A percentile compares a stretch with the other conserved stretches of the same genome.
phyloP scores from a whole-genome alignment of 1,140 invertebrate species.

The Choristoneura fumiferana region DNA sequence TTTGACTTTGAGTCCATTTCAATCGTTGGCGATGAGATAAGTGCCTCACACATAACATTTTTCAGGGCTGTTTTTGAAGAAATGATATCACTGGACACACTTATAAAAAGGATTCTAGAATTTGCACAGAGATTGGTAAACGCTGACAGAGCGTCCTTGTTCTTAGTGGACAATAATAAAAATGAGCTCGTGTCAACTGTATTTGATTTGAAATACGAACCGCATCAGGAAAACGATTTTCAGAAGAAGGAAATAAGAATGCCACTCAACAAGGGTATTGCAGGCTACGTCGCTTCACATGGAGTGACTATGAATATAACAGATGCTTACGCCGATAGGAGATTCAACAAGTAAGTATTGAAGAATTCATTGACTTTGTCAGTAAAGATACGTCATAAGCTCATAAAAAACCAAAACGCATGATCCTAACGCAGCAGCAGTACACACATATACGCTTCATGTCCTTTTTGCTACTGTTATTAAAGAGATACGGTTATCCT shows the following conservation, averaged over 20 bases:
- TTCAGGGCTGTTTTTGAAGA: conserved; percentile 87
- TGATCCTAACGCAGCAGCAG: too few relatives aligned
- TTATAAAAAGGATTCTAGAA: conserved; percentile 91
- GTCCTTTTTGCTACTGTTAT: too few relatives aligned
- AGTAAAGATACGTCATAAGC: too few relatives aligned
- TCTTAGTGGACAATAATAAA: conserved; percentile 85
- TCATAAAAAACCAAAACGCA: too few relatives aligned
- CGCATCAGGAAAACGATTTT: conserved; percentile 43
- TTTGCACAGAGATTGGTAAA: conserved; percentile 89
- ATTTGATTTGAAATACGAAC: conserved; percentile 83
- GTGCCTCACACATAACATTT: too few relatives aligned
- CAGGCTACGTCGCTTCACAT: conserved; percentile 85
- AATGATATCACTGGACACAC: conserved; percentile 89
- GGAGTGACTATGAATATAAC: conserved; percentile 88
- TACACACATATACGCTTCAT: too few relatives aligned
- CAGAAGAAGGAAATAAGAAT: conserved; percentile 77
- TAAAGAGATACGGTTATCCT: too few relatives aligned
- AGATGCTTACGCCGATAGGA: conserved; percentile 88
- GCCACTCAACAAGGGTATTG: conserved; percentile 80
- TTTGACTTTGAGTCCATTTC: too few relatives aligned
- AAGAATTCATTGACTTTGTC: background rate
- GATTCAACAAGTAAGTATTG: conserved; percentile 83
- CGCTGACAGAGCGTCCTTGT: conserved; percentile 89
- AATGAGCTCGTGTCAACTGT: conserved; percentile 89
- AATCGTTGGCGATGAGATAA: too few relatives aligned